phyloP scores from a whole-genome alignment of 2,888 invertebrate genomes.

The Drosophila macrothrix region DNA sequence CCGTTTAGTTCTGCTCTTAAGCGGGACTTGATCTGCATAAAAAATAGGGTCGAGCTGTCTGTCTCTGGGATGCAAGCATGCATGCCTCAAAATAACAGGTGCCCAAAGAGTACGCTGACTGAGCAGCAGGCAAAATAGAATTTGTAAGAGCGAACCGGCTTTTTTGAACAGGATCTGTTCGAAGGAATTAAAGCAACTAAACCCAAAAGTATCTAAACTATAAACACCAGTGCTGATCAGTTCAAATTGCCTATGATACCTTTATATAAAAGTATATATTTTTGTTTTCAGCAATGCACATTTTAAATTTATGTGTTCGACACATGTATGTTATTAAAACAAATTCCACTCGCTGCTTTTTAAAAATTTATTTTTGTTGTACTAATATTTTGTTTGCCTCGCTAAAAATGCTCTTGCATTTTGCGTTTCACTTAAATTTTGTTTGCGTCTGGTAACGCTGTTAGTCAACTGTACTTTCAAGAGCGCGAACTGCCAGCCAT shows the following conservation, averaged over 20 bases:
- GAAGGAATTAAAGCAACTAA: background rate
- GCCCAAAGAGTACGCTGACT: conserved; percentile 48
- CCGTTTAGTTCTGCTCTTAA: conserved; percentile 66
- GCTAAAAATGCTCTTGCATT: conserved; percentile 60
- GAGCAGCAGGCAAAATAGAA: conserved; percentile 32
- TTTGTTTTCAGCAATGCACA: background rate
- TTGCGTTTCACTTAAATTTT: conserved; percentile 54
- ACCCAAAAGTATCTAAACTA: background rate
- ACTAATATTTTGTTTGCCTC: conserved; percentile 1
- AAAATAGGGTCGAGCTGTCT: conserved; percentile 69
- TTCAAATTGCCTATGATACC: background rate
- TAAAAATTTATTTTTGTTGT: conserved; percentile 6
- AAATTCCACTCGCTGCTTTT: background rate
- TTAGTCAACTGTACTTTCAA: conserved; percentile 78
- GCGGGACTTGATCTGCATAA: conserved; percentile 80
- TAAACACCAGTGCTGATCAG: background rate
- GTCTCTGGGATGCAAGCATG: conserved; percentile 62
- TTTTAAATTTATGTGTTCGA: background rate
- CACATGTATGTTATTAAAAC: conserved; percentile 1
- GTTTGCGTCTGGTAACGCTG: conserved; percentile 74
- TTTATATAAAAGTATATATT: background rate
- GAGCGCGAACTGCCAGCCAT: conserved; percentile 78
- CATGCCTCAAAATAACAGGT: conserved; percentile 46
- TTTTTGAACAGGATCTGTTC: conserved; percentile 64
- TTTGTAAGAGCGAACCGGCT: conserved; percentile 69